Percentiles rank a stretch among this genome's conserved stretches.
phyloP scores from a whole-genome alignment of 2,113 vertebrate genomes.

The Lepisosteus osseus region DNA sequence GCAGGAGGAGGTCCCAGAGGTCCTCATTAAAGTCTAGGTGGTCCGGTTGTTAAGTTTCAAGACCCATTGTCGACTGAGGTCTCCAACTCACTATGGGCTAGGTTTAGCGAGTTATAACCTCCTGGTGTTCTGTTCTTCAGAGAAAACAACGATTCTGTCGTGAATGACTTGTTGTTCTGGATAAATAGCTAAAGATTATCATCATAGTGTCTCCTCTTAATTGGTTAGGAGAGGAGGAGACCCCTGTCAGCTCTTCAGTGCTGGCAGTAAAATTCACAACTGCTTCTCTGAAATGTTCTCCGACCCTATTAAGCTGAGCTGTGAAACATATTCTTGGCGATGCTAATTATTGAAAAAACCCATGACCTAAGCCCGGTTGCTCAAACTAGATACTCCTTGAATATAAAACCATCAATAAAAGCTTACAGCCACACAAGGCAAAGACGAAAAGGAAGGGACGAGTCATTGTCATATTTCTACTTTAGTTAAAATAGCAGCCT shows the following conservation, averaged over 20 bases:
- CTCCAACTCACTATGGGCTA: too few relatives aligned
- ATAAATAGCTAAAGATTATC: too few relatives aligned
- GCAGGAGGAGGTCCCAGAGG: not conserved
- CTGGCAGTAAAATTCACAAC: not conserved
- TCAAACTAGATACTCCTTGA: slow-evolving; percentile 7
- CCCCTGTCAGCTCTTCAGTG: not conserved
- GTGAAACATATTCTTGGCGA: not conserved
- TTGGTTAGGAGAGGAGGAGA: not conserved
- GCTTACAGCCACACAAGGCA: slow-evolving; percentile 1
- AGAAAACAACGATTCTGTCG: too few relatives aligned
- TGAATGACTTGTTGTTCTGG: too few relatives aligned
- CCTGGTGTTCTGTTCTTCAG: too few relatives aligned
- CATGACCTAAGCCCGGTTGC: not conserved
- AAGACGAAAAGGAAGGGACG: slow-evolving; percentile 12
- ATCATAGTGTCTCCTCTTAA: not conserved
- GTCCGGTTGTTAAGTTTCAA: too few relatives aligned
- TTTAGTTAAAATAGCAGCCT: slow-evolving; percentile 24
- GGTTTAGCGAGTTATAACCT: too few relatives aligned
- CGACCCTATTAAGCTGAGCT: not conserved
- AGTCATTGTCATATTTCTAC: slow-evolving; percentile 14
- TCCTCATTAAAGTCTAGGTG: too few relatives aligned
- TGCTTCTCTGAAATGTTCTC: not conserved
- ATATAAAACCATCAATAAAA: slow-evolving; percentile 1
- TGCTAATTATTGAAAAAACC: not conserved
- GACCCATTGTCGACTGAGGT: not conserved